Evolutionary conservation across 2,113 vertebrate species (phyloP).

Genomic region (Gymnocephalus cernua): DNA sequence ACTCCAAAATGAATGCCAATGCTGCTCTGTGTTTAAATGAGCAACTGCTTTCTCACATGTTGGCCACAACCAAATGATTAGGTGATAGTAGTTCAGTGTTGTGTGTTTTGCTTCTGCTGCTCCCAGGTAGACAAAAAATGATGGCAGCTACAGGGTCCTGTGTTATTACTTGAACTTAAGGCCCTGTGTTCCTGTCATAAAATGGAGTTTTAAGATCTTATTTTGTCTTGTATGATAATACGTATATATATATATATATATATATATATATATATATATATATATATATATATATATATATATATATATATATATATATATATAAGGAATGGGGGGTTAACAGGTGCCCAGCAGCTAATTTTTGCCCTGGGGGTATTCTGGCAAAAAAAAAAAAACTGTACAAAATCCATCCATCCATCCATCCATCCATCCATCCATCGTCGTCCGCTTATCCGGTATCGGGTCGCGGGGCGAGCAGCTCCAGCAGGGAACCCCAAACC

Average conservation of each 20-base stretch:
- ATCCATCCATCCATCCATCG: no score
- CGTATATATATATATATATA: neutral
- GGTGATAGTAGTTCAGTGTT: neutral
- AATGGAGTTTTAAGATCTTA: neutral
- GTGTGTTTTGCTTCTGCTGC: neutral
- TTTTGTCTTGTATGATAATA: neutral
- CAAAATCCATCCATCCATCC: no score
- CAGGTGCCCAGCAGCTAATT: neutral
- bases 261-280: no score
- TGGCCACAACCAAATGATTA: neutral
- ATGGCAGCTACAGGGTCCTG: neutral
- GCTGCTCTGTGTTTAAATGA: neutral
- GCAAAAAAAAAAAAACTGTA: neutral
- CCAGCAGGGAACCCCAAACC: no score
- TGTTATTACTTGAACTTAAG: neutral
- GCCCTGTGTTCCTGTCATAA: neutral
- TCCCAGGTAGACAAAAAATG: neutral
- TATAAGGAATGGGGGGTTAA: neutral
- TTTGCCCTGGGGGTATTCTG: neutral
- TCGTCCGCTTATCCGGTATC: no score
- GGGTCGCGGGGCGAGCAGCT: no score
- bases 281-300: no score
- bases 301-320: neutral
- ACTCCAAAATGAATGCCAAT: neutral
- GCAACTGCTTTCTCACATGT: neutral